Percentiles rank a stretch among this genome's conserved stretches.
Evolutionary conservation across 1,140 invertebrate species (phyloP).

Genomic region (Heliothis subflexa): DNA sequence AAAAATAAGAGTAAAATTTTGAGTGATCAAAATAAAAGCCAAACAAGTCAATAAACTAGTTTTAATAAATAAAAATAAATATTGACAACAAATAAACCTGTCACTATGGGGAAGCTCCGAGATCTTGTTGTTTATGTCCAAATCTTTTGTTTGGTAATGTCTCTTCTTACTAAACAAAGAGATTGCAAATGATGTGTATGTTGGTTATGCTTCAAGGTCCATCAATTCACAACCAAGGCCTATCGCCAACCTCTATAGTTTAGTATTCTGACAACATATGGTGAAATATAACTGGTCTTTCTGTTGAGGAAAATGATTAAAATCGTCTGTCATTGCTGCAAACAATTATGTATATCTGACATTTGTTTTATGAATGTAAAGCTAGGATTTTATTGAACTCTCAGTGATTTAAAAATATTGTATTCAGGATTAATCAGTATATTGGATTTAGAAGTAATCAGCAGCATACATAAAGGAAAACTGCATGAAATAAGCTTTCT

Average conservation of each 20-base stretch:
- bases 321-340: too few relatives aligned
- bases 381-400: too few relatives aligned
- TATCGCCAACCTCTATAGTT: not conserved
- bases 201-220: slow-evolving; percentile 11
- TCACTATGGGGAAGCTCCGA: not conserved
- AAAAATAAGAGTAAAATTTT: not conserved
- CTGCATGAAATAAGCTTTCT: too few relatives aligned
- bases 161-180: slow-evolving; percentile 5
- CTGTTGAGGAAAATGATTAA: too few relatives aligned
- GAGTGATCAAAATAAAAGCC: not conserved
- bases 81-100: not conserved
- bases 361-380: too few relatives aligned
- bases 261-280: not conserved
- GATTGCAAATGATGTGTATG: not conserved
- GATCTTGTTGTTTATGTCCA: not conserved
- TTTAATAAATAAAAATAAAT: not conserved
- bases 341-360: too few relatives aligned
- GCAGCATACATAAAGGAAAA: too few relatives aligned
- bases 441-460: too few relatives aligned
- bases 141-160: not conserved
- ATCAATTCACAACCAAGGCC: not conserved
- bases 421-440: too few relatives aligned
- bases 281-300: too few relatives aligned
- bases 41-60: not conserved
- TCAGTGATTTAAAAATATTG: too few relatives aligned